Evolutionary conservation across 2,888 invertebrate species (phyloP).

Genomic region (Apocheima hispidaria): DNA sequence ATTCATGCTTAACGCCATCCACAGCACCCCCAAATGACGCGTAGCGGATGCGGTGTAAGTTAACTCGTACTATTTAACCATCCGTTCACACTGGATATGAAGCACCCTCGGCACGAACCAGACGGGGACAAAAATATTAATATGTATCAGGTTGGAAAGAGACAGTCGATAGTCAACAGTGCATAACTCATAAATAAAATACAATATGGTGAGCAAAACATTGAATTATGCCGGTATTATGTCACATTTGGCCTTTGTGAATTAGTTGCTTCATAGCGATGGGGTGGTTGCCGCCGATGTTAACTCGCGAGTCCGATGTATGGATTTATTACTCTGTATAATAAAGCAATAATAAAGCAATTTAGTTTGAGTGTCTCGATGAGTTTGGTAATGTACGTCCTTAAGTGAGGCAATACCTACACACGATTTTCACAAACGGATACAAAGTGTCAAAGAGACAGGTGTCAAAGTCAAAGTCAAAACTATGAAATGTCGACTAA

Average conservation of each 20-base stretch:
- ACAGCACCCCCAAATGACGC: conserved; percentile 78
- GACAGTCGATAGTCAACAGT: conserved; percentile 67
- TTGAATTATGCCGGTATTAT: conserved; percentile 86
- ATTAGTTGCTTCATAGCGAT: conserved; percentile 79
- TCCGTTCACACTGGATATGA: conserved; percentile 80
- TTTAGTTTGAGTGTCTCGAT: conserved; percentile 37
- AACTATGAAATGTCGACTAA: no score
- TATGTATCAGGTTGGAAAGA: conserved; percentile 52
- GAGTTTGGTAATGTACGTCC: conserved; percentile 16
- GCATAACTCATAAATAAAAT: conserved; percentile 87
- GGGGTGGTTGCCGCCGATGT: conserved; percentile 71
- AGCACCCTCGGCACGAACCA: conserved; percentile 66
- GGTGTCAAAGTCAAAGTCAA: no score
- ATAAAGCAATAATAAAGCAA: conserved; percentile 49
- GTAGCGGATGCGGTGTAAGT: conserved; percentile 83
- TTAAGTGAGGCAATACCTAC: conserved; percentile 8
- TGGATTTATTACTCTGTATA: conserved; percentile 65
- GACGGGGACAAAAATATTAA: conserved; percentile 62
- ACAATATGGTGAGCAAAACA: conserved; percentile 87
- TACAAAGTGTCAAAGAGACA: not conserved
- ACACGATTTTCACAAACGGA: not conserved
- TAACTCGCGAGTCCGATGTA: conserved; percentile 61
- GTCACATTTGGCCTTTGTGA: conserved; percentile 86
- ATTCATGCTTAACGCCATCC: conserved; percentile 60
- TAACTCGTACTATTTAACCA: conserved; percentile 85